These are phyloP conservation scores for Notarius lentiginosus DNA, from an alignment of 2,113 vertebrate genomes.

Conservation along the genomic window DNA sequence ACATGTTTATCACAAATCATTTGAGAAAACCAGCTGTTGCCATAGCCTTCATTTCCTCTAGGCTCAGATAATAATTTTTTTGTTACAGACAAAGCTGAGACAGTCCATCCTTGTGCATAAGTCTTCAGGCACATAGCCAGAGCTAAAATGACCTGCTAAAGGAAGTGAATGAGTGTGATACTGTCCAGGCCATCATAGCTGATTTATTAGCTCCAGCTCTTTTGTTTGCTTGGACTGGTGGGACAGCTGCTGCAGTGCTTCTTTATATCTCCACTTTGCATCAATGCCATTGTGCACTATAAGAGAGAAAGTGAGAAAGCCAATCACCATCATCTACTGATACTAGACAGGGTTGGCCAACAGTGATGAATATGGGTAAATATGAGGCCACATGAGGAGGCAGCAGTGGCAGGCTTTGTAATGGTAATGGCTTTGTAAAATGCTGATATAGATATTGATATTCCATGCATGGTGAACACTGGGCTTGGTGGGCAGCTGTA, in stretches of 20 bases:
- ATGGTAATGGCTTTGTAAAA: constrained; percentile 73
- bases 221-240: constrained; percentile 54
- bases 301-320: constrained; percentile 50
- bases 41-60: constrained; percentile 49
- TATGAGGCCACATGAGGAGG: constrained; percentile 62
- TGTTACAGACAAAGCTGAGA: constrained; percentile 41
- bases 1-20: constrained; percentile 13
- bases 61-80: constrained; percentile 43
- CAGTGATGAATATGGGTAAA: constrained; percentile 78
- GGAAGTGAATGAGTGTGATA: constrained; percentile 34
- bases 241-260: constrained; percentile 76
- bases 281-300: constrained; percentile 61
- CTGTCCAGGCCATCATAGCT: constrained; percentile 61
- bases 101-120: constrained; percentile 12
- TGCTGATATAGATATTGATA: constrained; percentile 70
- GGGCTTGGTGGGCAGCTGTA: constrained; percentile 45
- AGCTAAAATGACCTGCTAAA: constrained; percentile 27
- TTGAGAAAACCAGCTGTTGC: constrained; percentile 2
- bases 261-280: constrained; percentile 69
- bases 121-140: constrained; percentile 34
- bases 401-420: constrained; percentile 71
- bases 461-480: constrained; percentile 16
- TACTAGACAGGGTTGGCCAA: constrained; percentile 68
- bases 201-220: constrained; percentile 76
- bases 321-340: constrained; percentile 68